Evolutionary conservation across 2,888 invertebrate species (phyloP), one percentile per base, ranked within the genome.

Genomic region (Agriopis marginaria): DNA sequence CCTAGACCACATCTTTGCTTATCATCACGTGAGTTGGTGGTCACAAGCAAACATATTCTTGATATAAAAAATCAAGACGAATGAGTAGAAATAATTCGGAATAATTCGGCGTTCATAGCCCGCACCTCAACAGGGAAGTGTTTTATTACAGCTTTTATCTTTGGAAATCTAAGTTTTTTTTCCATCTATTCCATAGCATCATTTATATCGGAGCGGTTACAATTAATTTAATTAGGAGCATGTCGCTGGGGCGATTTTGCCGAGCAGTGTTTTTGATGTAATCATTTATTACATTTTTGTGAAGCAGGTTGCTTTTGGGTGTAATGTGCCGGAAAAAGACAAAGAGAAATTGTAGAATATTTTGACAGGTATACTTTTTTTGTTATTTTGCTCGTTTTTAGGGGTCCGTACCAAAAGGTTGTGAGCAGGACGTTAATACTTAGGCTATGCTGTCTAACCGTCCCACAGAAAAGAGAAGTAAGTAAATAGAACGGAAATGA

Each of bases 161-260:
- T 87, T 86, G 78, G 73, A 84, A 86, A 92, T 93, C 92, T 87
- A 86, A 86, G 82, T 85, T 89, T 90, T 89, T 90, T 87, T 87
- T 85, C 72, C 82, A 79, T 84, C 77, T 74, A 84, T 89, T 87
- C 84, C 85, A 85, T 86, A 83, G 86, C 88, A 90, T 93, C 93
- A 91, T 93, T 93, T 90, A 89, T 93, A 93, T 92, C 85, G 89
- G 89, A 84, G 89, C 88, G 86, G 84, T 84, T 81, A 88, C 91
- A 89, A 93, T 93, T 93, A 93, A 93, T 93, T 93, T 89, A 93
- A 93, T 93, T 93, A 93, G 86, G 84, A 84, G 83, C 89, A 83
- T 91, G 86, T 88, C 91, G 85, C 82, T 84, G 82, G 86, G 88
- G 86, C 80, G 81, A 81, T 83, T 80, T 84, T 76, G 78, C 75